phyloP scores from a whole-genome alignment of 2,797 vertebrate genomes.

The Xerus rutilus region DNA sequence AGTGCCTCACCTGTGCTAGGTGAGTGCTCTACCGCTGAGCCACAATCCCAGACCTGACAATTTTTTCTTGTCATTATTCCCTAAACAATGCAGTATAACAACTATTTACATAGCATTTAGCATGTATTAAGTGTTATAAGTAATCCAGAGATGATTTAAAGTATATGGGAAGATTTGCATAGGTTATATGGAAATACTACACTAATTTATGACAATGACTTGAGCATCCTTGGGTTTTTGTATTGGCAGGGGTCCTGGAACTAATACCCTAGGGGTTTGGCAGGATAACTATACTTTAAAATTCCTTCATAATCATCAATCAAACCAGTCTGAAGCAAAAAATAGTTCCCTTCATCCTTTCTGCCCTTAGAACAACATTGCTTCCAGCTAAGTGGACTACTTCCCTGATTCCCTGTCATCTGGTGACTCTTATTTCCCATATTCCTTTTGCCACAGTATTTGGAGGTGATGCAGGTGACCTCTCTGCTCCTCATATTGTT shows the following conservation, averaged over 20 bases:
- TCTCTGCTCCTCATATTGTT: conserved; percentile 7
- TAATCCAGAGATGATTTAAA: no score
- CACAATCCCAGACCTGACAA: no score
- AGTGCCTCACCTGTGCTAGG: no score
- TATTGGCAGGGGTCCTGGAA: neutral
- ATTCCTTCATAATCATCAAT: conserved; percentile 8
- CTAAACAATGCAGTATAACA: no score
- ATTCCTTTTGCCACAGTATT: neutral
- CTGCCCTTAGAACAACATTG: neutral
- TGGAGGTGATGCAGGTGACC: neutral
- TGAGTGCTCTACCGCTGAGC: no score
- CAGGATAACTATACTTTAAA: neutral
- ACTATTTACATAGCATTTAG: no score
- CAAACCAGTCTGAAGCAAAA: neutral
- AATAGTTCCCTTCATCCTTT: neutral
- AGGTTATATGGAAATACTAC: no score
- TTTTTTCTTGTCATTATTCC: no score
- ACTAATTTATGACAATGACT: neutral
- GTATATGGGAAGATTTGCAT: no score
- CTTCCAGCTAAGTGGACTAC: neutral
- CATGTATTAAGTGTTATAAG: no score
- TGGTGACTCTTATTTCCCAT: neutral
- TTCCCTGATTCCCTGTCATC: neutral
- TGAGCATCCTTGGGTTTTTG: neutral
- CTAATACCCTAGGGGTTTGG: neutral